Percentiles rank a stretch among this genome's conserved stretches.
These are phyloP conservation scores for Cyanoderma ruficeps DNA, from an alignment of 2,113 vertebrate genomes.

Conservation along the genomic window DNA sequence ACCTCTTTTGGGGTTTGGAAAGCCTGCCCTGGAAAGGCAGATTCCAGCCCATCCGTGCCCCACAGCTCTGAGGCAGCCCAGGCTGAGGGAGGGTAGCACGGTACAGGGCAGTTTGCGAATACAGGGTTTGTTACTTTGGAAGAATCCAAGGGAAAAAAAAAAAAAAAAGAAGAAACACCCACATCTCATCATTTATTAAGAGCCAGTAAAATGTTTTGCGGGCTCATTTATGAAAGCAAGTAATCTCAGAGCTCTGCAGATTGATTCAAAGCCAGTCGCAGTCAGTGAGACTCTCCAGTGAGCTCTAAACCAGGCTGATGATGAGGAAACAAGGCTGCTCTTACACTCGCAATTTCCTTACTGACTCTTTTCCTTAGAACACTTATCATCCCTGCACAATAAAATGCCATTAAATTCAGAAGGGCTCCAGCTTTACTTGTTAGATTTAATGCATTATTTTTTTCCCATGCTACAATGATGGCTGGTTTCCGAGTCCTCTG, in stretches of 20 bases:
- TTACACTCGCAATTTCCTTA: slow-evolving; percentile 18
- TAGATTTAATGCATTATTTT: not conserved
- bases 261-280: not conserved
- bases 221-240: not conserved
- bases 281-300: not conserved
- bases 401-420: not conserved
- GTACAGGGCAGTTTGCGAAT: not conserved
- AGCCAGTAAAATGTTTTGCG: not conserved
- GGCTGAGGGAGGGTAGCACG: not conserved
- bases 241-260: not conserved
- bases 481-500: not conserved
- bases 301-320: slow-evolving; percentile 23
- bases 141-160: not conserved
- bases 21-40: not conserved
- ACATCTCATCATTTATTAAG: not conserved
- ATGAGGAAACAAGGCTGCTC: slow-evolving; percentile 23
- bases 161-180: not conserved
- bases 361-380: slow-evolving; percentile 18
- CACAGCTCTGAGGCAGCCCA: not conserved
- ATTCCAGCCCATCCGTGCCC: fast-evolving
- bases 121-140: not conserved
- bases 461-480: not conserved
- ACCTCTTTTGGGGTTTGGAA: not conserved
- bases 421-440: not conserved
- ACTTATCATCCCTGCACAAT: slow-evolving; percentile 1